Conservation (phyloP, 2,113 vertebrate species). For the Climacteris rufus region DNA sequence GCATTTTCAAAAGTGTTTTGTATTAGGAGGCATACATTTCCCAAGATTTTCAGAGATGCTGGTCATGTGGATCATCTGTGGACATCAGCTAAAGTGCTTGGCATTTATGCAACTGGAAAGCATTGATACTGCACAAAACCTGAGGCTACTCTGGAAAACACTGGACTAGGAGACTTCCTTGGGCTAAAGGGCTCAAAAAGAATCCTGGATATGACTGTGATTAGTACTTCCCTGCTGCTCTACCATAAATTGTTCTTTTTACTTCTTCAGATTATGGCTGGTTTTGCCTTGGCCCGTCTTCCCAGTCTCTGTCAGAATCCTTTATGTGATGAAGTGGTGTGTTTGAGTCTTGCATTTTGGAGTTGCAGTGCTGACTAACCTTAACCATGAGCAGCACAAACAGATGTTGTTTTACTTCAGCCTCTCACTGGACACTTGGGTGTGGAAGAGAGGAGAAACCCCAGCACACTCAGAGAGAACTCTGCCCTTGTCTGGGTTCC, state of each 20-base stretch:
- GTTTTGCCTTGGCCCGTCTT: background rate
- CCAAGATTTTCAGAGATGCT: background rate
- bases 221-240: background rate
- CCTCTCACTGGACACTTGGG: background rate
- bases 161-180: background rate
- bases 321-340: background rate
- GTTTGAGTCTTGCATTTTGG: background rate
- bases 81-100: background rate
- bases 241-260: background rate
- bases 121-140: background rate
- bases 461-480: background rate
- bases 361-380: background rate
- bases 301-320: background rate
- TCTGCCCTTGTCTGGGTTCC: background rate
- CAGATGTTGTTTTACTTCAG: background rate
- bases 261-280: fast-evolving
- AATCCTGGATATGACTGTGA: fast-evolving
- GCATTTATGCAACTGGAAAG: background rate
- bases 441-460: background rate
- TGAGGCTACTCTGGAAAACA: background rate
- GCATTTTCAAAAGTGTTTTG: background rate
- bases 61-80: background rate
- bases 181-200: background rate
- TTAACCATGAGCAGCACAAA: background rate
- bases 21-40: background rate